Evolutionary conservation across 1,140 invertebrate species (phyloP), one percentile per base, ranked within the genome.

Genomic region (Caenorhabditis tropicalis): DNA sequence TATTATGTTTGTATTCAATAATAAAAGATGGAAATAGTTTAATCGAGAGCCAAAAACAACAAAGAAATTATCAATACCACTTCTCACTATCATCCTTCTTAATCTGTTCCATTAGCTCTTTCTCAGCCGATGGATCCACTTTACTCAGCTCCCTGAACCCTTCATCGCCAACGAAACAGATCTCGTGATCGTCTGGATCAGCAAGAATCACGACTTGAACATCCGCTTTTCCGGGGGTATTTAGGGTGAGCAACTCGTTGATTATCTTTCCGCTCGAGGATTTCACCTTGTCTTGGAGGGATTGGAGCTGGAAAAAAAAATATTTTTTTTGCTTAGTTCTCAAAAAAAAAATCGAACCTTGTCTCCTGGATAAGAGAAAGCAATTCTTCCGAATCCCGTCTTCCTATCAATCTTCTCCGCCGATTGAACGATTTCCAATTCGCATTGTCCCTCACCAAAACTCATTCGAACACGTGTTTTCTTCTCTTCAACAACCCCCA

Each of bases 111-210:
- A 95, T 93, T 10, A 98, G 92, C n/a, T 95, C 92, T 53, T 93
- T 91, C 88, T 96, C 94, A 70, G 94, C 96, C 81, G 95, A 93
- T 12, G 95, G 94, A 90, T 99, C 97, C 15, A 96, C 93, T 89
- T 95, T 93, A 0, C 96, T 98, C 36, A 99, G 92, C 90, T 97
- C 93, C 36, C 94, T 92, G 92, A 97, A 99, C 33, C 94, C 96
- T 93, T 98, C 96, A 89, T 98, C 96, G 87, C 97, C 96, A 19
- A 99, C 98, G 92, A 98, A 98, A 92, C 97, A 98, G 85, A 99
- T 99, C 93, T 99, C 97, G 93, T 99, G 97, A 1, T 94, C 95
- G 93, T 99, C 96, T 1, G 97, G 97, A 93, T 99, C 97, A 36
- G 95, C 95, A 9, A 98, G 92, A 89, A 99, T 99, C 27, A 99